Evolutionary conservation across 2,888 invertebrate genomes (phyloP).

Genomic region (Leptinotarsa peninsularis): DNA sequence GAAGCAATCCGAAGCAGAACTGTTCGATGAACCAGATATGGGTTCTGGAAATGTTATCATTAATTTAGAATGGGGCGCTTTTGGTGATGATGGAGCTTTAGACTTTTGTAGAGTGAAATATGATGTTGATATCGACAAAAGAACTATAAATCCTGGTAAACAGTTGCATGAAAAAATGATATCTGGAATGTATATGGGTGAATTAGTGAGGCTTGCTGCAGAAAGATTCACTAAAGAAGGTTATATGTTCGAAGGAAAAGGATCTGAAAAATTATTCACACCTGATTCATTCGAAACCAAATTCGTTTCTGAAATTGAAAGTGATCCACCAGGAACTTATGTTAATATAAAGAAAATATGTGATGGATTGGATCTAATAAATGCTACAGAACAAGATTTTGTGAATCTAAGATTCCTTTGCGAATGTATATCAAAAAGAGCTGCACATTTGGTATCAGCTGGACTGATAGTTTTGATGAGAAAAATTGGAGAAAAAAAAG

Average conservation of each 20-base stretch:
- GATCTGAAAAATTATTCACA: conserved; percentile 82
- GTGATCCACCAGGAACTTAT: conserved; percentile 84
- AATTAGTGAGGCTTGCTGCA: conserved; percentile 88
- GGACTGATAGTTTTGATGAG: conserved; percentile 90
- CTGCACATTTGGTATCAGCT: conserved; percentile 93
- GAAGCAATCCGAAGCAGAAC: conserved; percentile 83
- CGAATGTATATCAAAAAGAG: conserved; percentile 90
- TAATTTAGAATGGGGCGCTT: conserved; percentile 98
- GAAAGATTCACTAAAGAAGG: conserved; percentile 85
- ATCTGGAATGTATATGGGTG: conserved; percentile 99
- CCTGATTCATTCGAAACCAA: conserved; percentile 70
- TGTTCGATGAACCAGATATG: conserved; percentile 77
- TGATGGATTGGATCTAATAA: conserved; percentile 80
- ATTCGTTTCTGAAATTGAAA: conserved; percentile 47
- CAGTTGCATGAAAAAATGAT: conserved; percentile 98
- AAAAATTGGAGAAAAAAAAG: conserved; percentile 88
- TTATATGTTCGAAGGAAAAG: conserved; percentile 86
- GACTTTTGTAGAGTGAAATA: conserved; percentile 90
- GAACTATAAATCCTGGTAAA: conserved; percentile 86
- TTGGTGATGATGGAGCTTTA: conserved; percentile 90
- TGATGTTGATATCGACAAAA: conserved; percentile 85
- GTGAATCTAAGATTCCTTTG: conserved; percentile 93
- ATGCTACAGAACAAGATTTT: conserved; percentile 91
- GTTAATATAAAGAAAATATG: conserved; percentile 84
- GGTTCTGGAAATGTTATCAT: conserved; percentile 84